Evolutionary conservation across 30 jellyfish, hydroid and myxozoan species (phyloP).

Genomic region (Hydra vulgaris): DNA sequence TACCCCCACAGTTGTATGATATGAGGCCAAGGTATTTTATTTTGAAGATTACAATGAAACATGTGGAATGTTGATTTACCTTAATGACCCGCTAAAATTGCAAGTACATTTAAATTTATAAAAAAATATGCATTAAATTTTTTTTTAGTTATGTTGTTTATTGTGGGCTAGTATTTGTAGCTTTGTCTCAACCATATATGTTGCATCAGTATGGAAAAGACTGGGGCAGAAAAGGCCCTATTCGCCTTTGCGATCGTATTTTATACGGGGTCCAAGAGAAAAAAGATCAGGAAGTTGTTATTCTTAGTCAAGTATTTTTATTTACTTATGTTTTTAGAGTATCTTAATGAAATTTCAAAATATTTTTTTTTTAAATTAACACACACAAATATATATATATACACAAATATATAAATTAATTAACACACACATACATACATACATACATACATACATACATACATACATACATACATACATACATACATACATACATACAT

Average conservation of each 20-base stretch:
- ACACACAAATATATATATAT: too few relatives aligned
- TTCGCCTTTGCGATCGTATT: constrained; percentile 56
- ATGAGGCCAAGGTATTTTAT: constrained; percentile 41
- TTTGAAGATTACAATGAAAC: neutral
- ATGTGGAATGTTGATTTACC: too few relatives aligned
- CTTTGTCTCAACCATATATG: constrained; percentile 61
- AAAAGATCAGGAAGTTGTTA: constrained; percentile 49
- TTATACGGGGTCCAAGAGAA: constrained; percentile 36
- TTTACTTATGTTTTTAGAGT: too few relatives aligned
- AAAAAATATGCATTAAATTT: neutral
- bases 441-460: too few relatives aligned
- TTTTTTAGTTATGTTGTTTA: constrained; percentile 47
- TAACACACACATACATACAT: too few relatives aligned
- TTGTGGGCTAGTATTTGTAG: constrained; percentile 61
- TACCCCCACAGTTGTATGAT: constrained; percentile 49
- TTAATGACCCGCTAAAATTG: too few relatives aligned
- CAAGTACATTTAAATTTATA: too few relatives aligned
- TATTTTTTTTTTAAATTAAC: too few relatives aligned
- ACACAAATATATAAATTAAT: too few relatives aligned
- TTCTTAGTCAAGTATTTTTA: constrained; percentile 62
- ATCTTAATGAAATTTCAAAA: neutral
- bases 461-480: too few relatives aligned
- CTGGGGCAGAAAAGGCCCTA: constrained; percentile 56
- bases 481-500: too few relatives aligned
- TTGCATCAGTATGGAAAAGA: constrained; percentile 68